phyloP scores from a whole-genome alignment of 2,888 invertebrate genomes.

The Pollenia labialis region DNA sequence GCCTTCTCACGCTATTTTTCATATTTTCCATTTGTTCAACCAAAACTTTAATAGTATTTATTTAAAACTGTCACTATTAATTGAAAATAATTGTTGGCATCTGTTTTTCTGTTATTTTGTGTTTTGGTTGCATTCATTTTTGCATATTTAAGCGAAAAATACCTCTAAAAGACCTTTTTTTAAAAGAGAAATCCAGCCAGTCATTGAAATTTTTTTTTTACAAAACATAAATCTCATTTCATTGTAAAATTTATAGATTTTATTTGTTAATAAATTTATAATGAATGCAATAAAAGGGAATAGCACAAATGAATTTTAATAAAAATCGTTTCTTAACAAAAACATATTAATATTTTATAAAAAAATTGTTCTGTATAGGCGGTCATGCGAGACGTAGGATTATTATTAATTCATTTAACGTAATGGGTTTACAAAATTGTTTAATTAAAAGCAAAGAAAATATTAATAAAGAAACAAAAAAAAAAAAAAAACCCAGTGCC shows the following conservation, averaged over 20 bases:
- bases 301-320: neutral
- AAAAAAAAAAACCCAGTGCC: too few relatives aligned
- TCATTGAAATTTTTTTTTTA: slow-evolving; percentile 24
- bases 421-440: neutral
- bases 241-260: slow-evolving; percentile 15
- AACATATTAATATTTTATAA: slow-evolving; percentile 10
- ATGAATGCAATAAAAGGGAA: neutral
- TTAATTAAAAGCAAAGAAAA: neutral
- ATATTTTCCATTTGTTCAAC: neutral
- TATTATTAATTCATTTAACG: slow-evolving; percentile 12
- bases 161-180: slow-evolving; percentile 11
- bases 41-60: slow-evolving; percentile 37
- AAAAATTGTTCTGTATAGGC: neutral
- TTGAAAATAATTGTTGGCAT: slow-evolving; percentile 70
- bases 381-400: neutral
- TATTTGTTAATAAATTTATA: slow-evolving; percentile 27
- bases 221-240: slow-evolving; percentile 35
- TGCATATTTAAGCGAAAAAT: slow-evolving; percentile 28
- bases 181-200: slow-evolving; percentile 28
- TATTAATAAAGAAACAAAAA: neutral
- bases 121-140: slow-evolving; percentile 18
- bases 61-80: slow-evolving; percentile 66
- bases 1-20: neutral
- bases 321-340: neutral
- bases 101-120: slow-evolving; percentile 36